Conservation (phyloP, 2,113 vertebrate species). For the Aix galericulata region DNA sequence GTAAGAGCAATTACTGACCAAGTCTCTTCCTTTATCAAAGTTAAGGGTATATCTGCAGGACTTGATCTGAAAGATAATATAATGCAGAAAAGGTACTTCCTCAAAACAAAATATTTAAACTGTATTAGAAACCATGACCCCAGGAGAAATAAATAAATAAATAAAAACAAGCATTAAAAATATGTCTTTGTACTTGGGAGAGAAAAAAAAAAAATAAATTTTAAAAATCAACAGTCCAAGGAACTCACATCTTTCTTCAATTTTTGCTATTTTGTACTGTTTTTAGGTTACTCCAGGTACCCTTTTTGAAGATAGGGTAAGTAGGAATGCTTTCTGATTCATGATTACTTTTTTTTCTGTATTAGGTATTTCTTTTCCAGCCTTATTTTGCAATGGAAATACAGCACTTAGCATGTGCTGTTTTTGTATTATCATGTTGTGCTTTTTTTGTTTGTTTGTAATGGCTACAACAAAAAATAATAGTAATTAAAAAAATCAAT, state of each 20-base stretch:
- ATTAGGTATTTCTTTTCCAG: not conserved
- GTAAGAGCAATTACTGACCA: not conserved
- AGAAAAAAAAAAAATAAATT: too few relatives aligned
- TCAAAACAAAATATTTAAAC: not conserved
- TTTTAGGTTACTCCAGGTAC: not conserved
- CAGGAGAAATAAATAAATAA: not conserved
- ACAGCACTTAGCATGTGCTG: not conserved
- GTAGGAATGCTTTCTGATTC: not conserved
- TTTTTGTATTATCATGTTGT: not conserved
- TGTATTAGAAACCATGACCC: not conserved
- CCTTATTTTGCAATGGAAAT: not conserved
- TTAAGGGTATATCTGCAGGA: not conserved
- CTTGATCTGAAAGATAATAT: not conserved
- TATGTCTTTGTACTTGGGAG: fast-evolving
- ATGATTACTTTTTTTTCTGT: not conserved
- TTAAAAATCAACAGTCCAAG: not conserved
- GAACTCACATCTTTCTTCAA: not conserved
- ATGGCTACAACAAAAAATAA: not conserved
- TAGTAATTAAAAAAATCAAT: not conserved
- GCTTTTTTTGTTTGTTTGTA: not conserved
- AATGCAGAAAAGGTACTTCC: not conserved
- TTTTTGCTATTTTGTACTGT: not conserved
- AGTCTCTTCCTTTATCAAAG: not conserved
- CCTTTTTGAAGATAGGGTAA: not conserved
- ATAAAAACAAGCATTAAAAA: not conserved